Base-by-base conservation (phyloP, 2,888 invertebrate genomes). In the Cryptus viduatorius region DNA sequence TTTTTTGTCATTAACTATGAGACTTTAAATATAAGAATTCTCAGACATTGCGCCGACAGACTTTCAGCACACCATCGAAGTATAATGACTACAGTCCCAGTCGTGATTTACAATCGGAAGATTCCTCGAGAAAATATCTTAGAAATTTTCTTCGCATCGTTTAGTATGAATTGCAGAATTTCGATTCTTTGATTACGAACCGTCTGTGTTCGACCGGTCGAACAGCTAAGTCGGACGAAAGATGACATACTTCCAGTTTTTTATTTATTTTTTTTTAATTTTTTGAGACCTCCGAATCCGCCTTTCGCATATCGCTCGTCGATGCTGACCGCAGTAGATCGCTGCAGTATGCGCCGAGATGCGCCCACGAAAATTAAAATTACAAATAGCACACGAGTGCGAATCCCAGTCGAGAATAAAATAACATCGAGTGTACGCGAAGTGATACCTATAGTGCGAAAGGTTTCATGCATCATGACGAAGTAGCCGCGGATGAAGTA, bases 331-430 rank as follows among this genome's bases (percentile, higher is more conserved):
- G 69, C n/a, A n/a, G 50, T 46, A 16, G 24, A 81, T 72, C 61
- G 56, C 64, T 42, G 14, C 42, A 44, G 29, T 44, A 24, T 19
- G 59, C 59, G 31, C 19, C 8, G 73, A 67, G 73, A 67, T 89
- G 86, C 87, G 80, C 89, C 89, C 88, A 88, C 82, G 79, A 82
- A 37, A 88, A 91, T 91, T 89, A 90, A 87, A 87, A 89, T 90
- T 81, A 87, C 87, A 88, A 90, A 89, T 89, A 72, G 69, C 67
- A 65, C 48, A 48, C 61, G 65, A 44, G 76, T 50, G 59, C 59
- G 50, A 64, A 73, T 53, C 48, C 77, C 65, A 37, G 50, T 24
- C 37, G 53, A 64, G 64, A 78, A 61, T 72, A 80, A 77, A 64
- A 46, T 44, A n/a, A 56, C 12, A 19, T 48, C 44, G 24, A 59